These are phyloP conservation scores for Manis crassicaudata DNA, from an alignment of 2,797 vertebrate species.

Conservation along the genomic window DNA sequence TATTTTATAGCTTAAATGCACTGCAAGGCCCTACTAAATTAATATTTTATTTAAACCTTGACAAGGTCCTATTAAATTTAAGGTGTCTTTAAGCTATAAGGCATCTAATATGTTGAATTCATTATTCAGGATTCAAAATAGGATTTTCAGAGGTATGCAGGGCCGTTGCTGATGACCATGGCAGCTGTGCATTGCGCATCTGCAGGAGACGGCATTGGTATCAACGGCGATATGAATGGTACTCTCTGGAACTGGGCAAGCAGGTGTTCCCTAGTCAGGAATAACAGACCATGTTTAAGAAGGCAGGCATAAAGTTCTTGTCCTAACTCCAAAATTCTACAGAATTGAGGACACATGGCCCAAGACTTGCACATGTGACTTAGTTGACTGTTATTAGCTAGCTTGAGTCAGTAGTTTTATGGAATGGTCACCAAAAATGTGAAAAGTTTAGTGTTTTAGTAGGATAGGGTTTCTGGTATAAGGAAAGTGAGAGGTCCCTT, in stretches of 20 bases:
- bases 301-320: not conserved
- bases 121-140: not conserved
- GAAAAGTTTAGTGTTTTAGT: not conserved
- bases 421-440: not conserved
- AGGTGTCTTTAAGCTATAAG: not conserved
- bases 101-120: not conserved
- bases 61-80: not conserved
- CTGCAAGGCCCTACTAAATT: not conserved
- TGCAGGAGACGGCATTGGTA: rapidly evolving
- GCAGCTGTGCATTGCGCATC: rapidly evolving
- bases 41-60: not conserved
- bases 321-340: not conserved
- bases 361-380: not conserved
- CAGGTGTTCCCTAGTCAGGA: not conserved
- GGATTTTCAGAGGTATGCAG: not conserved
- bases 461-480: not conserved
- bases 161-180: rapidly evolving
- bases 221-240: too few relatives aligned
- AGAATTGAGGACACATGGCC: not conserved
- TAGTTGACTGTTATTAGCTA: not conserved
- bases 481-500: not conserved
- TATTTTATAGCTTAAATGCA: not conserved
- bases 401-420: not conserved
- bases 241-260: not conserved
- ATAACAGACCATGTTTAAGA: not conserved